Conservation (phyloP, 2,888 invertebrate genomes). For the Drosophila diplacantha region DNA sequence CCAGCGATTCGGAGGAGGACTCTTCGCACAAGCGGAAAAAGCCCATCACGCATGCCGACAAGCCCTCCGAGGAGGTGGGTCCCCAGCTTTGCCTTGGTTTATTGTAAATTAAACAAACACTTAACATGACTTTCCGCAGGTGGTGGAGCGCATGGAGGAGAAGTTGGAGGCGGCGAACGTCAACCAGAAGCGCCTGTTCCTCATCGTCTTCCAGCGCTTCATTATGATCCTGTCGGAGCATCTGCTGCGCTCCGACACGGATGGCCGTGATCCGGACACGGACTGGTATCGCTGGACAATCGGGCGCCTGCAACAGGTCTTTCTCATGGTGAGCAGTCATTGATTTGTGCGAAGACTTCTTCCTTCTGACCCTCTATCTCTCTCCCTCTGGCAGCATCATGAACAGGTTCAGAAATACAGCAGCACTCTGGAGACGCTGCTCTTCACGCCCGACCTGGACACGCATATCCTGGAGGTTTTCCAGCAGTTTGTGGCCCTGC, state of each 20-base stretch:
- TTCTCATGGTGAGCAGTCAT: conserved; percentile 86
- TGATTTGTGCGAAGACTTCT: too few relatives aligned
- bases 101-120: background rate
- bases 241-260: conserved; percentile 94
- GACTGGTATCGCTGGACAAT: conserved; percentile 98
- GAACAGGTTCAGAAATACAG: conserved; percentile 98
- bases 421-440: conserved; percentile 93
- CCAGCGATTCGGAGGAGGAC: conserved; percentile 89
- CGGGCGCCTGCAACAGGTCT: conserved; percentile 95
- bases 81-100: too few relatives aligned
- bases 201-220: conserved; percentile 98
- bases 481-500: conserved; percentile 96
- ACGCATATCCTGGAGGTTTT: conserved; percentile 97
- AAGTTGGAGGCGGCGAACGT: conserved; percentile 95
- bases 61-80: conserved; percentile 82
- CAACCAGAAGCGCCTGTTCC: conserved; percentile 96
- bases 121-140: conserved; percentile 77
- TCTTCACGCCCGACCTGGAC: conserved; percentile 97
- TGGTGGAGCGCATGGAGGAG: conserved; percentile 97
- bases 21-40: conserved; percentile 79
- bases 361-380: too few relatives aligned
- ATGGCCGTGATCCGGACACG: conserved; percentile 94
- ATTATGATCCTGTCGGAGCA: conserved; percentile 99
- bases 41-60: conserved; percentile 78
- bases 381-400: conserved; percentile 85